These are phyloP conservation scores for Gadus macrocephalus DNA, from an alignment of 2,113 vertebrate species.

Conservation along the genomic window DNA sequence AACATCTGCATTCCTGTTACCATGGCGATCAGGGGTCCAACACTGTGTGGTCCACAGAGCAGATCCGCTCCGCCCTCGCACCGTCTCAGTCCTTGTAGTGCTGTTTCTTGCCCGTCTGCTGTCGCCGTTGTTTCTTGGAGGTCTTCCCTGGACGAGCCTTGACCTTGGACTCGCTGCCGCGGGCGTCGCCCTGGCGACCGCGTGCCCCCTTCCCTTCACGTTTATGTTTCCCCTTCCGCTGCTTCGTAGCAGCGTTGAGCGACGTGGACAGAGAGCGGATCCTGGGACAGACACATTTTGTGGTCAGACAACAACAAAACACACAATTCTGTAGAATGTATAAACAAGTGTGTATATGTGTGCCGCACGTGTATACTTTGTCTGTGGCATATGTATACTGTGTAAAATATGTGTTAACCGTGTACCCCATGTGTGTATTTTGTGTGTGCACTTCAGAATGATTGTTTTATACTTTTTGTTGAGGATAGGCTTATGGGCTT, in stretches of 20 bases:
- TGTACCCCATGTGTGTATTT: too few relatives aligned
- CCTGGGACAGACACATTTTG: slow-evolving; percentile 55
- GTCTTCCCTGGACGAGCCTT: slow-evolving; percentile 68
- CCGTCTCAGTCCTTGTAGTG: slow-evolving; percentile 51
- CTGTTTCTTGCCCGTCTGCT: slow-evolving; percentile 73
- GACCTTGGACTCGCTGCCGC: slow-evolving; percentile 36
- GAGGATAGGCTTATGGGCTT: slow-evolving; percentile 79
- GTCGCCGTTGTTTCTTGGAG: slow-evolving; percentile 81
- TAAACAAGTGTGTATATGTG: slow-evolving; percentile 1
- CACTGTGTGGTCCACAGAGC: too few relatives aligned
- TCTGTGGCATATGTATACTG: too few relatives aligned
- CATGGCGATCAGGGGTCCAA: too few relatives aligned
- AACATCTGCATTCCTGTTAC: too few relatives aligned
- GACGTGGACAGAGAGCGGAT: slow-evolving; percentile 85
- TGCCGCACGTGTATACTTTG: too few relatives aligned
- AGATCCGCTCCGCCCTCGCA: neutral
- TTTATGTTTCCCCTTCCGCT: slow-evolving; percentile 76
- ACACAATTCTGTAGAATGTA: neutral
- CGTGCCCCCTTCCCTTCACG: slow-evolving; percentile 40
- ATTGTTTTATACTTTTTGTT: slow-evolving; percentile 78
- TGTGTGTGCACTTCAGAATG: neutral
- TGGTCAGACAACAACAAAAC: neutral
- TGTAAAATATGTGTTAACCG: too few relatives aligned
- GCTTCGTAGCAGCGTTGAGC: slow-evolving; percentile 71
- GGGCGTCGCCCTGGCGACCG: slow-evolving; percentile 51